Evolutionary conservation across 2,113 vertebrate genomes (phyloP).

Genomic region (Onychostruthus taczanowskii): DNA sequence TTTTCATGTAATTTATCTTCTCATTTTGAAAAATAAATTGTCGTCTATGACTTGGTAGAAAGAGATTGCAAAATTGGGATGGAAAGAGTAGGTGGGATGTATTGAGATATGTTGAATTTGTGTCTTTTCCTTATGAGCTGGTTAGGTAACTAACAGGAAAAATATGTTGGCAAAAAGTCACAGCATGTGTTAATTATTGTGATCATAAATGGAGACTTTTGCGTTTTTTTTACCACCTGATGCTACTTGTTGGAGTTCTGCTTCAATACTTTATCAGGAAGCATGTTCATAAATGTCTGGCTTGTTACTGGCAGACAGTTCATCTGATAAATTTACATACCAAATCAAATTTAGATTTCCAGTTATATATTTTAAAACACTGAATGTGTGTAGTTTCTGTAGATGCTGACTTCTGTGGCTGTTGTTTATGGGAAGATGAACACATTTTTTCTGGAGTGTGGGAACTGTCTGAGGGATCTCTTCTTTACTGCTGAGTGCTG

Average conservation of each 20-base stretch:
- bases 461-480: background rate
- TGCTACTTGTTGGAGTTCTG: background rate
- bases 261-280: background rate
- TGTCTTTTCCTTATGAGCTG: background rate
- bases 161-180: background rate
- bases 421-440: background rate
- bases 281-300: rapidly evolving
- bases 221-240: background rate
- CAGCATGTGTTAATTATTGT: background rate
- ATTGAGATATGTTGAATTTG: background rate
- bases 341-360: background rate
- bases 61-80: background rate
- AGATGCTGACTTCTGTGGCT: background rate
- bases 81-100: background rate
- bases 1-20: background rate
- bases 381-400: background rate
- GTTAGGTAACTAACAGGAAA: background rate
- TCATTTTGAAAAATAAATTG: background rate
- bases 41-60: background rate
- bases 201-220: background rate
- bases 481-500: background rate
- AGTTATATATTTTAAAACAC: background rate
- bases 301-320: background rate
- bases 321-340: background rate
- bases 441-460: background rate